phyloP scores from a whole-genome alignment of 2,888 invertebrate genomes.

The Ectemnius cavifrons region DNA sequence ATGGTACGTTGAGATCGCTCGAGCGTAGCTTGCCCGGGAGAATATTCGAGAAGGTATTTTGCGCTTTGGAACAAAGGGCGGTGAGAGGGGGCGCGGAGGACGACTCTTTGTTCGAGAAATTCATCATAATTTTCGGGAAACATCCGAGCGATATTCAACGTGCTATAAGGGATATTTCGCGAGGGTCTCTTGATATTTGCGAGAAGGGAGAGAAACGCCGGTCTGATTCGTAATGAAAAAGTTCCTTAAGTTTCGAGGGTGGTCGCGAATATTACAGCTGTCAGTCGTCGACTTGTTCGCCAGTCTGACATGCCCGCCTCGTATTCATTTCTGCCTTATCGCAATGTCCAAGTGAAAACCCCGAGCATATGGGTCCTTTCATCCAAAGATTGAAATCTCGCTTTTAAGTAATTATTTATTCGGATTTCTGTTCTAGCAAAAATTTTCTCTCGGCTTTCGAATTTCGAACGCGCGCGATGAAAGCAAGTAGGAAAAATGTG shows the following conservation, averaged over 20 bases:
- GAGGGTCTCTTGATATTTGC: constrained; percentile 5
- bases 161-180: not conserved
- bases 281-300: constrained; percentile 2
- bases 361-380: too few relatives aligned
- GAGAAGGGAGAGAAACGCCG: not conserved
- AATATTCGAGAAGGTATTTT: not conserved
- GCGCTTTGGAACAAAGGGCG: not conserved
- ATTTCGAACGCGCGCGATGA: too few relatives aligned
- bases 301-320: not conserved
- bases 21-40: not conserved
- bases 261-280: constrained; percentile 4
- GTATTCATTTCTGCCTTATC: too few relatives aligned
- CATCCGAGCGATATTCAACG: not conserved
- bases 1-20: too few relatives aligned
- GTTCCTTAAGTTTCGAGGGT: constrained; percentile 6
- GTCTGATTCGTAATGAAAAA: not conserved
- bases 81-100: constrained; percentile 20
- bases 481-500: too few relatives aligned
- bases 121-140: constrained; percentile 27
- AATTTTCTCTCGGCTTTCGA: too few relatives aligned
- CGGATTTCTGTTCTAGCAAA: too few relatives aligned
- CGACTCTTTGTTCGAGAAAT: constrained; percentile 36
- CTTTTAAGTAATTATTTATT: too few relatives aligned
- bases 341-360: too few relatives aligned
- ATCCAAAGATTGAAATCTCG: too few relatives aligned